These are phyloP conservation scores for Drosophila maculinotata DNA, from an alignment of 2,888 invertebrate genomes.

Conservation along the genomic window DNA sequence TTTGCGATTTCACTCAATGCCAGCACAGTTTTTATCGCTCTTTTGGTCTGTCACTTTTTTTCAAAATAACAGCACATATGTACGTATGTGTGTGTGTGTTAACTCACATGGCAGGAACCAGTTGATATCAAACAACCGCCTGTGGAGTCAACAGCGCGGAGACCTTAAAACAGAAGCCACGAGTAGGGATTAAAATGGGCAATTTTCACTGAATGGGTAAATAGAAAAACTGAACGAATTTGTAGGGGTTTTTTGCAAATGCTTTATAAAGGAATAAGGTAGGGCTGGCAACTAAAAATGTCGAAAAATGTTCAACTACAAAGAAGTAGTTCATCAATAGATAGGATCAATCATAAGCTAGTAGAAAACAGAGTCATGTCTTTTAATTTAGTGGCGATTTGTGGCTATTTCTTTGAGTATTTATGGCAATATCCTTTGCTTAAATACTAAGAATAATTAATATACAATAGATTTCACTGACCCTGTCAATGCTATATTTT, in stretches of 20 bases:
- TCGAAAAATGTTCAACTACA: too few species aligned
- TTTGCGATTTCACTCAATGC: conserved; percentile 78
- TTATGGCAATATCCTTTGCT: too few species aligned
- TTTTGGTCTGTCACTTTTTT: conserved; percentile 12
- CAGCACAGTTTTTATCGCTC: conserved; percentile 49
- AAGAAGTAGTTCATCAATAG: too few species aligned
- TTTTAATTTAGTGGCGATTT: too few species aligned
- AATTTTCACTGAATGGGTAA: conserved; percentile 26
- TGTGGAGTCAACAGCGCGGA: conserved; percentile 50
- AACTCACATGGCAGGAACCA: conserved; percentile 20
- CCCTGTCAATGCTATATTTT: background rate
- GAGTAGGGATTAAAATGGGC: conserved; percentile 38
- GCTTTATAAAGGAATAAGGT: too few species aligned
- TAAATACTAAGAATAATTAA: background rate
- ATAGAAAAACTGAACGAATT: background rate
- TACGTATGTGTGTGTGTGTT: conserved; percentile 6
- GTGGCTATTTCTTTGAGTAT: too few species aligned
- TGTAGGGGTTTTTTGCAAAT: background rate
- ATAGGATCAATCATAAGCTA: too few species aligned
- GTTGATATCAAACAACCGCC: conserved; percentile 55
- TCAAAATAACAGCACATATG: conserved; percentile 14
- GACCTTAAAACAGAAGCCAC: conserved; percentile 40
- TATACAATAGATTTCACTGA: background rate
- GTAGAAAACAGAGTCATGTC: too few species aligned
- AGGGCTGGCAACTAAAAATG: too few species aligned